A percentile compares a stretch with the other conserved stretches of the same genome.
Evolutionary conservation across 2,888 invertebrate species (phyloP).

Genomic region (Erpobdella octoculata): DNA sequence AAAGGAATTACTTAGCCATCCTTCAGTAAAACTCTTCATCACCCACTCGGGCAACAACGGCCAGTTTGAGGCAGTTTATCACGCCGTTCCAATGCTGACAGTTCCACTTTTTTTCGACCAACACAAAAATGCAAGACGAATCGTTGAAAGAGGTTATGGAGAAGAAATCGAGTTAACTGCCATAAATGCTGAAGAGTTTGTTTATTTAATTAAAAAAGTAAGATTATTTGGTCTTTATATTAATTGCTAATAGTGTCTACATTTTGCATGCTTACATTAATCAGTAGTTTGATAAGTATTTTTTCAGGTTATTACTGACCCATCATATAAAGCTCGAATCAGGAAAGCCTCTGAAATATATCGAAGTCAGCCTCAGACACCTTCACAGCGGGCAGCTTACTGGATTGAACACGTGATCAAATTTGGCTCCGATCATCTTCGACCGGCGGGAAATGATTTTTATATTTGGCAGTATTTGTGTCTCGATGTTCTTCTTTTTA

Average conservation of each 20-base stretch:
- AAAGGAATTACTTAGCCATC: slow-evolving; percentile 57
- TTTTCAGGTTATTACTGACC: too few relatives aligned
- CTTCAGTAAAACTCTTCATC: slow-evolving; percentile 63
- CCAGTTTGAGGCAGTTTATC: slow-evolving; percentile 59
- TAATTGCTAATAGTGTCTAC: too few relatives aligned
- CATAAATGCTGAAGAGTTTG: too few relatives aligned
- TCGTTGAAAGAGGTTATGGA: neutral
- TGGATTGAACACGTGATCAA: slow-evolving; percentile 31
- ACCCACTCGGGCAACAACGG: slow-evolving; percentile 69
- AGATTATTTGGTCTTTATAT: too few relatives aligned
- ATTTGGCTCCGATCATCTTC: slow-evolving; percentile 28
- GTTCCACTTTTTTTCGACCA: neutral
- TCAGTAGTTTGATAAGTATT: too few relatives aligned
- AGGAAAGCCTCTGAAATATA: slow-evolving; percentile 29
- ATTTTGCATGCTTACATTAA: too few relatives aligned
- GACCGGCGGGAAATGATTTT: slow-evolving; percentile 26
- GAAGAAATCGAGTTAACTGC: neutral
- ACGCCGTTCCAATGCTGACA: slow-evolving; percentile 33
- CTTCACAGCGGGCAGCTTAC: slow-evolving; percentile 22
- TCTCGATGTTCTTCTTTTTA: slow-evolving; percentile 34
- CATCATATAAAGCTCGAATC: slow-evolving; percentile 9
- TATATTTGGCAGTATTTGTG: slow-evolving; percentile 32
- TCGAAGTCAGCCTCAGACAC: neutral
- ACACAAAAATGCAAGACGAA: neutral
- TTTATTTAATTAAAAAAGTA: too few relatives aligned